Base-by-base conservation (phyloP, 2,113 vertebrate genomes). In the Istiophorus platypterus region DNA sequence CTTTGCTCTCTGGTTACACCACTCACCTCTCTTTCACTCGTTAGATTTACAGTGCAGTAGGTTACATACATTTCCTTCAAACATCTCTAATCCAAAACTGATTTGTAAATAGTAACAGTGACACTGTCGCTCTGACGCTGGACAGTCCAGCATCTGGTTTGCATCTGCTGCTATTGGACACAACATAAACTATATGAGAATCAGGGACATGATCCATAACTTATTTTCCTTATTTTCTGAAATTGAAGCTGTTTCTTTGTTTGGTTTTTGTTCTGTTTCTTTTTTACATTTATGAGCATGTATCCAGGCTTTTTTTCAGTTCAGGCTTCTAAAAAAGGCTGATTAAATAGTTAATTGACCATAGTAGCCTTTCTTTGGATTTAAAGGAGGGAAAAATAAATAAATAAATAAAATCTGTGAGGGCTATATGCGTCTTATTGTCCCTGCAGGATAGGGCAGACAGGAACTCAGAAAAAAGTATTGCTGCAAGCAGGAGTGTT, bases 401-500 rank as follows among this genome's bases (percentile, higher is more conserved):
- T n/a, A n/a, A n/a, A n/a, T n/a, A n/a, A 37, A 57, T 24, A 47
- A 45, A 26, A 57, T 31, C 7, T 37, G 11, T 24, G 26, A 13
- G 41, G 18, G 42, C 72, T 64, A 51, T 52, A 29, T 37, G 42
- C 1, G 27, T 82, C 37, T 67, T 51, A 47, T 78, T 62, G 54
- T 58, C 29, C 59, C 31, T 61, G 42, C n/a, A 8, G 58, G 22
- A 76, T 1, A 45, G 27, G 52, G 54, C 65, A 75, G 67, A 20
- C 59, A 34, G 54, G 63, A 52, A 78, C 72, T 72, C 56, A 78
- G 47, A 63, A 65, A 72, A 78, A 70, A 64, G 62, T 11, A 29
- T 14, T 61, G 71, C 81, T 76, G 37, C 51, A 34, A n/a, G 65
- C n/a, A 45, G 68, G 69, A 81, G 59, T 58, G 52, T 80, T 81